Base-by-base conservation (phyloP, 2,797 vertebrate genomes). In the Chaunax sp. region DNA sequence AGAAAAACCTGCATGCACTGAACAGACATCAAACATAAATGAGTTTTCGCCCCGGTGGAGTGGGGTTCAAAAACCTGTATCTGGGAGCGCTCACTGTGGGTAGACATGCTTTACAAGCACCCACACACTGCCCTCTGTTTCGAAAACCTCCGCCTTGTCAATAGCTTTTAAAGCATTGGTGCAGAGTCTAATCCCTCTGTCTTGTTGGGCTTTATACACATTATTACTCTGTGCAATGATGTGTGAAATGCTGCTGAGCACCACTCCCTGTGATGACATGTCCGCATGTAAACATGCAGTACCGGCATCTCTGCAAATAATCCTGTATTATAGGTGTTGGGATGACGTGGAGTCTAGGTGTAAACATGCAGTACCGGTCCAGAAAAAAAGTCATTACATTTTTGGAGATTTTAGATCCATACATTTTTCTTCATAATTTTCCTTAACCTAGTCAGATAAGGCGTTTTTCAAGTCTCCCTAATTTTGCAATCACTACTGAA, bases 11-110 rank as follows among this genome's bases (percentile, higher is more conserved):
- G 63, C 66, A 50, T 61, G 19, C 69, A 59, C 53, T 22, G 41
- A 72, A 60, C 51, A 63, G 26, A 82, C 78, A 72, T 87, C 84
- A 87, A 85, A 84, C 72, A 62, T 41, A 64, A 68, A 60, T 52
- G 57, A 73, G 72, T 78, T 84, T 75, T 38, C 25, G 1, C 13
- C 61, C 75, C 53, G 56, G 46, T 46, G 45, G 60, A 83, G 56
- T 19, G 44, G 26, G 63, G 61, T 82, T 77, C 40, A 81, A 43
- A 81, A 75, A 53, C 55, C 63, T 70, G 50, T 18, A 72, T 64
- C 58, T 56, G 41, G 38, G 59, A 68, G 77, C 72, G 73, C 43
- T 60, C 35, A 16, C 64, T 69, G 75, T 63, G 57, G 73, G 79
- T 46, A 62, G 66, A 69, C 60, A 13, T 49, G 63, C 53, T 78